Percentiles rank a stretch among this genome's conserved stretches.
These are phyloP conservation scores for Carduelis carduelis DNA, from an alignment of 2,797 vertebrate genomes.

Conservation along the genomic window DNA sequence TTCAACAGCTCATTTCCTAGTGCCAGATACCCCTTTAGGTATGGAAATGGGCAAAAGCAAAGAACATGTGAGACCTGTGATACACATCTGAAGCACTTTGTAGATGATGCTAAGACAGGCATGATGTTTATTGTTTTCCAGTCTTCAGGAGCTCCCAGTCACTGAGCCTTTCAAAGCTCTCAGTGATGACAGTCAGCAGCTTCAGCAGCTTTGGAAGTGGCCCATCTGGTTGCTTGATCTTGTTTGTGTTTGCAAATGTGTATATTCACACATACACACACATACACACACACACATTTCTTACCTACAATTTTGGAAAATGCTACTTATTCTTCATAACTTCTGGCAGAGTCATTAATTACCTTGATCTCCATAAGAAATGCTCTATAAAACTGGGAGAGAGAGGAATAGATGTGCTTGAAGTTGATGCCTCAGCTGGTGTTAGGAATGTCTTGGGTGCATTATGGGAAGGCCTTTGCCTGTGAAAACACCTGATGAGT, in stretches of 20 bases:
- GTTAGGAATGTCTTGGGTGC: background rate
- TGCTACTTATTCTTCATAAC: background rate
- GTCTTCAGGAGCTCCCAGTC: background rate
- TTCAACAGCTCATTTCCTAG: background rate
- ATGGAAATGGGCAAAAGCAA: background rate
- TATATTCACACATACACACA: fast-evolving
- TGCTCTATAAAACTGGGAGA: background rate
- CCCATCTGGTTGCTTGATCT: background rate
- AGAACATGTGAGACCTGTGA: background rate
- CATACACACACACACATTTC: background rate
- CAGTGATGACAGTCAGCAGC: background rate
- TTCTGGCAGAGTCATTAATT: background rate
- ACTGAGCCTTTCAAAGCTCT: background rate
- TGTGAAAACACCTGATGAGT: background rate
- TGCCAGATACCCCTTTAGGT: background rate
- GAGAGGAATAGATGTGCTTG: background rate
- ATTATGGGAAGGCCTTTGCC: background rate
- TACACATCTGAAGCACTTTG: background rate
- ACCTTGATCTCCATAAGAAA: background rate
- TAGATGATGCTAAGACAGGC: background rate
- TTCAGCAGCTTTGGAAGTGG: background rate
- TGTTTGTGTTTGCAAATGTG: background rate
- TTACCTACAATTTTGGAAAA: background rate
- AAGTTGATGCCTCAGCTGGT: background rate
- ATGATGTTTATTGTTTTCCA: background rate